Conservation (phyloP, 2,797 vertebrate species). For the Peromyscus attwateri region DNA sequence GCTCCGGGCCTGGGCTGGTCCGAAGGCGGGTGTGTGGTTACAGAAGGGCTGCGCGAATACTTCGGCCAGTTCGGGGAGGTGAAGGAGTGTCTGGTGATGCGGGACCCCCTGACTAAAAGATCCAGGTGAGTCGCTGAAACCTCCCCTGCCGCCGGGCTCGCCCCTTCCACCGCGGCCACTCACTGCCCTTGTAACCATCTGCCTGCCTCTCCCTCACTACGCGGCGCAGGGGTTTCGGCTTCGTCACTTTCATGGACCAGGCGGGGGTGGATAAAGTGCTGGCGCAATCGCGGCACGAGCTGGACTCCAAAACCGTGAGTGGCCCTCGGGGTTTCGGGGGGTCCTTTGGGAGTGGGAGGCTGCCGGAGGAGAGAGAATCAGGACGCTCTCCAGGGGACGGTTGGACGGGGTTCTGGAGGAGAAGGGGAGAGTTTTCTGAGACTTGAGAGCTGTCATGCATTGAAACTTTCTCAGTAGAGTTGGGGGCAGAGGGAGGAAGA, state of each 20-base stretch:
- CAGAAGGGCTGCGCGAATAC: slow-evolving; percentile 99
- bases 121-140: slow-evolving; percentile 94
- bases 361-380: slow-evolving; percentile 58
- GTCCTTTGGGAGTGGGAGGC: slow-evolving; percentile 73
- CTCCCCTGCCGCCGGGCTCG: slow-evolving; percentile 81
- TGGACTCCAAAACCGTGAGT: slow-evolving; percentile 99
- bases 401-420: slow-evolving; percentile 42
- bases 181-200: slow-evolving; percentile 82
- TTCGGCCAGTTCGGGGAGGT: slow-evolving; percentile 99
- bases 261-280: slow-evolving; percentile 99
- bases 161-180: slow-evolving; percentile 67
- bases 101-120: slow-evolving; percentile 99
- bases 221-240: slow-evolving; percentile 96
- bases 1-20: slow-evolving; percentile 77
- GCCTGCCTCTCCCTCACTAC: slow-evolving; percentile 84
- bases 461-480: slow-evolving; percentile 80
- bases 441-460: slow-evolving; percentile 56
- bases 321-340: slow-evolving; percentile 71
- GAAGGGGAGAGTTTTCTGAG: slow-evolving; percentile 53
- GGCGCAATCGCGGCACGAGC: slow-evolving; percentile 97
- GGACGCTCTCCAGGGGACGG: slow-evolving; percentile 66
- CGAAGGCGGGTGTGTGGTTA: slow-evolving; percentile 85
- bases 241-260: slow-evolving; percentile 99
- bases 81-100: slow-evolving; percentile 99
- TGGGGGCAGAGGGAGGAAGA: slow-evolving; percentile 29